These are phyloP conservation scores for Lasioglossum leucozonium DNA, from an alignment of 2,888 invertebrate species.

Conservation along the genomic window DNA sequence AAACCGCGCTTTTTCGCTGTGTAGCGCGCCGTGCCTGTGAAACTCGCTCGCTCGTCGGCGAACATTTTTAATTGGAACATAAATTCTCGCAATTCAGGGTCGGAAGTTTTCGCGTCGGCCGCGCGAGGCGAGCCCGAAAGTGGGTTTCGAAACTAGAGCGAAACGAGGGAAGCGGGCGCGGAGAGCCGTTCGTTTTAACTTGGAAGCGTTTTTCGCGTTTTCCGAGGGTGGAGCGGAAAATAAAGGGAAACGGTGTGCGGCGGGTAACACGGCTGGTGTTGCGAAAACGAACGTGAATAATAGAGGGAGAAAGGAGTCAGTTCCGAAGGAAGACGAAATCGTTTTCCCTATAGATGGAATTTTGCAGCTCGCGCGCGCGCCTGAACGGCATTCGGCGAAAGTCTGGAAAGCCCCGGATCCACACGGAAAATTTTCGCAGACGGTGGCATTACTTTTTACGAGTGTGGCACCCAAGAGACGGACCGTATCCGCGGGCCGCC, in stretches of 20 bases:
- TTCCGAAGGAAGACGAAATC: constrained; percentile 41
- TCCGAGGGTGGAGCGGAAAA: neutral
- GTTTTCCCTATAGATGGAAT: constrained; percentile 19
- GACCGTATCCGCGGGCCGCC: constrained; percentile 64
- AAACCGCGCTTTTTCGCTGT: neutral
- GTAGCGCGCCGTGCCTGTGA: neutral
- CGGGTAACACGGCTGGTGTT: neutral
- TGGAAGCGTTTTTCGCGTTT: constrained; percentile 3
- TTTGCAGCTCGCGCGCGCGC: constrained; percentile 10
- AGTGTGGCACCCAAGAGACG: constrained; percentile 74
- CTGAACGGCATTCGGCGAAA: constrained; percentile 9
- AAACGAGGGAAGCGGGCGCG: neutral
- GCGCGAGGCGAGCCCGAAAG: neutral
- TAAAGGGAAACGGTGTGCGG: neutral
- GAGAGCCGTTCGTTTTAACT: neutral
- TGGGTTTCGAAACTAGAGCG: constrained; percentile 14
- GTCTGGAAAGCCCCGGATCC: neutral
- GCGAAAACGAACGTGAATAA: constrained; percentile 64
- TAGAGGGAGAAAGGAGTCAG: constrained; percentile 50
- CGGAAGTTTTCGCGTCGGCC: neutral
- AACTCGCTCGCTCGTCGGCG: neutral
- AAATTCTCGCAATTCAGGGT: neutral
- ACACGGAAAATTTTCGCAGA: constrained; percentile 39
- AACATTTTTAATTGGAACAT: constrained; percentile 19
- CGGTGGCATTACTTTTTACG: constrained; percentile 75